These are phyloP conservation scores for Cyphomyrus discorhynchus DNA, from an alignment of 2,113 vertebrate genomes.

Conservation along the genomic window DNA sequence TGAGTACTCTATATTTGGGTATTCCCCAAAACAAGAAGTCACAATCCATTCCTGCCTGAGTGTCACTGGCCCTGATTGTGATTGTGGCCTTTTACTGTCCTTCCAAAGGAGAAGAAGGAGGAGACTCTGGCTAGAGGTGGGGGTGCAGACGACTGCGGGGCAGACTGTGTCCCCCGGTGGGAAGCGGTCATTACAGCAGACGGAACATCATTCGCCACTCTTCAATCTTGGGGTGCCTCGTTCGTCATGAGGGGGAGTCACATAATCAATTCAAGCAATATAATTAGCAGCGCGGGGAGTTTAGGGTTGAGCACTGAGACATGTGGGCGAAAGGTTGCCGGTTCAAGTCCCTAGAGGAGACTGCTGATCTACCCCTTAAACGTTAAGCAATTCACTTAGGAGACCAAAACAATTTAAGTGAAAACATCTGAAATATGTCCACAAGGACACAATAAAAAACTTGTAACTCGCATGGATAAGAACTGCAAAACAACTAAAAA, in stretches of 20 bases:
- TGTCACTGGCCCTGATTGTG: neutral
- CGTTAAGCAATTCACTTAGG: neutral
- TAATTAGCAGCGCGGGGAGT: neutral
- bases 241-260: neutral
- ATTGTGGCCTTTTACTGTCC: neutral
- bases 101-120: neutral
- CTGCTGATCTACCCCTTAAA: neutral
- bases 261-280: neutral
- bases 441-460: neutral
- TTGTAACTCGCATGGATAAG: neutral
- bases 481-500: neutral
- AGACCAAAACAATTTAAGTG: neutral
- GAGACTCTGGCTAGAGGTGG: neutral
- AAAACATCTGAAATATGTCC: neutral
- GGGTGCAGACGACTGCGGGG: neutral
- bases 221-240: neutral
- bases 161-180: neutral
- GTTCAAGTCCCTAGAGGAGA: neutral
- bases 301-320: neutral
- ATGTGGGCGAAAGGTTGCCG: neutral
- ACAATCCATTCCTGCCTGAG: neutral
- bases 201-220: neutral
- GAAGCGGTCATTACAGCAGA: neutral
- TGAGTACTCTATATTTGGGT: neutral
- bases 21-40: neutral